Evolutionary conservation across 2,888 invertebrate species (phyloP), one percentile per base, ranked within the genome.

Genomic region (Andrena bicolor): DNA sequence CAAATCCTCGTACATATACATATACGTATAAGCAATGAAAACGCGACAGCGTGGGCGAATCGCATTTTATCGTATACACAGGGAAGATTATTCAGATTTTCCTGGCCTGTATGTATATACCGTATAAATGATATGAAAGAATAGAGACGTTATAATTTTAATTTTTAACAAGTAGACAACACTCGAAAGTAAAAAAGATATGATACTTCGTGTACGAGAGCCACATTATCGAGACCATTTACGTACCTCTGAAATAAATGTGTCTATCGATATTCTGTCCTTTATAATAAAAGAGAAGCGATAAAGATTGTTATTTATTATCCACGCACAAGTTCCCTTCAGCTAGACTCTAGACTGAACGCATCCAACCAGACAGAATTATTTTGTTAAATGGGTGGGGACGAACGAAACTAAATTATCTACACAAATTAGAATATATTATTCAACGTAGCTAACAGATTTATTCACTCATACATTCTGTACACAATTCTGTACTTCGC

Each of bases 191-290:
- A 65, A 80, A 41, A 41, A 75, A 80, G 76, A 28, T 79, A 88
- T 80, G 76, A 79, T 74, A 71, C 85, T 80, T 85, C 80, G 76
- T 84, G 84, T 88, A 80, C 80, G 76, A 87, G 81, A 88, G 72
- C 84, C 83, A 81, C 84, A 79, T 89, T 89, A 78, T 72, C 80
- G 85, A 88, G 82, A 90, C 86, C 88, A 90, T 85, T 85, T 84
- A 89, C 87, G 86, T 90, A 90, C 86, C 89, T 90, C 81, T 68
- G 69, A 73, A 73, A 84, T 69, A 78, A 83, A 85, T 84, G 80
- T 90, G 80, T 91, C 88, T 90, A 87, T 88, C 86, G 82, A 86
- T 89, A 86, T 89, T 90, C 87, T 91, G 88, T 90, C 90, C 89
- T 91, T 91, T 91, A 85, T 91, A 91, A 91, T 91, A 91, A 90